phyloP scores from a whole-genome alignment of 2,113 vertebrate genomes.

The Maylandia zebra region DNA sequence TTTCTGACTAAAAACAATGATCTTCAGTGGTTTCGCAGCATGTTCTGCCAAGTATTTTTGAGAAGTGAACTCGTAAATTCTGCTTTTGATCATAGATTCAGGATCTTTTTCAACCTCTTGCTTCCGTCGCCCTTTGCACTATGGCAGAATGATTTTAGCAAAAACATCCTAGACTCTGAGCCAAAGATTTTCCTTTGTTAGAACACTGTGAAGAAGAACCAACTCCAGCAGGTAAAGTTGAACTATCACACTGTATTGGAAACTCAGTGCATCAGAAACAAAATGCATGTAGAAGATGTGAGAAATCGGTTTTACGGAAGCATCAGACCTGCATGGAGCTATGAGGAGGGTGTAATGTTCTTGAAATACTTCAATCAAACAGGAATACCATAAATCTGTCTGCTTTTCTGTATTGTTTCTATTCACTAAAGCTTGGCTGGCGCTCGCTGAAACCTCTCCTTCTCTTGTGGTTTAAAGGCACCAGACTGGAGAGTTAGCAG shows the following conservation, averaged over 20 bases:
- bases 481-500: neutral
- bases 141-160: neutral
- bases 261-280: neutral
- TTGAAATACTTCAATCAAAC: neutral
- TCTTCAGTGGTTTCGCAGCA: neutral
- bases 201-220: neutral
- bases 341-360: neutral
- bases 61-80: neutral
- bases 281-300: neutral
- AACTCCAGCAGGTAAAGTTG: neutral
- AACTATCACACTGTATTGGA: neutral
- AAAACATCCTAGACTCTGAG: neutral
- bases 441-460: neutral
- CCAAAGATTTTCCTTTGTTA: neutral
- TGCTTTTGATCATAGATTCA: neutral
- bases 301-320: neutral
- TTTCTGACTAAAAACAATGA: neutral
- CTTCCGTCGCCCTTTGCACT: neutral
- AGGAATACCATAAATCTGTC: neutral
- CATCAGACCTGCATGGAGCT: neutral
- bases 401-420: neutral
- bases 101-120: neutral
- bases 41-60: neutral
- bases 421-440: neutral
- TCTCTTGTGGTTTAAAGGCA: neutral